phyloP scores from a whole-genome alignment of 2,888 invertebrate genomes.

The Allygus modestus region DNA sequence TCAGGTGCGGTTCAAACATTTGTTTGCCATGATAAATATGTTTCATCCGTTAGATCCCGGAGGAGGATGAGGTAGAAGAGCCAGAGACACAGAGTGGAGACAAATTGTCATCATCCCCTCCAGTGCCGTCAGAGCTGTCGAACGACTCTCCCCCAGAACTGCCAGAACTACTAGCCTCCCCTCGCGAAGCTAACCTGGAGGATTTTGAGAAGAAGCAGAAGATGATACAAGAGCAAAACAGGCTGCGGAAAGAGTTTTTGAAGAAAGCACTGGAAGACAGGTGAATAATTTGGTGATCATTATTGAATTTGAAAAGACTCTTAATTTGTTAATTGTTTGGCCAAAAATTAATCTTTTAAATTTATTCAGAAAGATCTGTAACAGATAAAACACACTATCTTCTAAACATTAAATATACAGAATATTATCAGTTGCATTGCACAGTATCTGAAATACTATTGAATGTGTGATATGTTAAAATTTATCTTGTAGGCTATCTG shows the following conservation, averaged over 20 bases:
- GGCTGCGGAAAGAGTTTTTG: slow-evolving; percentile 84
- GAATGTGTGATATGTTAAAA: too few relatives aligned
- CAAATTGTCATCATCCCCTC: background rate
- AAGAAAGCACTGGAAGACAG: slow-evolving; percentile 85
- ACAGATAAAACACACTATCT: too few relatives aligned
- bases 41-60: slow-evolving; percentile 57
- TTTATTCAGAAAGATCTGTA: too few relatives aligned
- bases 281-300: slow-evolving; percentile 73
- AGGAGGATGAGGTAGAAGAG: slow-evolving; percentile 59
- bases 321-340: too few relatives aligned
- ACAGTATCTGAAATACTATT: too few relatives aligned
- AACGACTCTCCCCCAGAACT: background rate
- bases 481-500: too few relatives aligned
- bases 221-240: slow-evolving; percentile 88
- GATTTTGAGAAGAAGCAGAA: slow-evolving; percentile 78
- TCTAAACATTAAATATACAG: too few relatives aligned
- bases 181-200: slow-evolving; percentile 41
- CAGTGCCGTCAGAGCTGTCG: background rate
- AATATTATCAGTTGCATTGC: too few relatives aligned
- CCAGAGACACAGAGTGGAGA: background rate
- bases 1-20: too few relatives aligned
- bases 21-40: too few relatives aligned
- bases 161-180: background rate
- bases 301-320: too few relatives aligned
- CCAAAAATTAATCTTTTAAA: too few relatives aligned